These are phyloP conservation scores for Nyleta sp. DNA, from an alignment of 2,888 invertebrate genomes.

Conservation along the genomic window DNA sequence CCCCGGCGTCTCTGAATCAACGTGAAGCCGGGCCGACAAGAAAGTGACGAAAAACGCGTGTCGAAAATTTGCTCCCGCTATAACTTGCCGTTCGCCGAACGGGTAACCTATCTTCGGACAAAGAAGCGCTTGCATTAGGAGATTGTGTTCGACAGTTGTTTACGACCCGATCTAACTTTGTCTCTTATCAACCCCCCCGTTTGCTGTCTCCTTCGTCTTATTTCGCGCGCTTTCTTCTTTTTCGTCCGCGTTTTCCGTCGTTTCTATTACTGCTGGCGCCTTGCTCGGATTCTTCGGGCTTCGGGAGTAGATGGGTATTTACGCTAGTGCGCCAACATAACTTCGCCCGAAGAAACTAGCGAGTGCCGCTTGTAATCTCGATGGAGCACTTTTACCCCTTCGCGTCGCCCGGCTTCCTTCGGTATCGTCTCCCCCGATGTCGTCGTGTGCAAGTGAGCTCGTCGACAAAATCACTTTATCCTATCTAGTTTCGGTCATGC, in stretches of 20 bases:
- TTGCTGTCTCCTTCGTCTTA: conserved; percentile 43
- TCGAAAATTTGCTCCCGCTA: conserved; percentile 65
- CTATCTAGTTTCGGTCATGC: conserved; percentile 63
- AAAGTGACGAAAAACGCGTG: conserved; percentile 57
- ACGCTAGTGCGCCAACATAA: conserved; percentile 76
- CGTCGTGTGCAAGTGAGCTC: conserved; percentile 59
- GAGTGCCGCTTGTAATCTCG: conserved; percentile 71
- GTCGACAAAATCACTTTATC: conserved; percentile 66
- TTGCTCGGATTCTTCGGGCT: conserved; percentile 46
- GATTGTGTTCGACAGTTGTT: conserved; percentile 82
- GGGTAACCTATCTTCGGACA: conserved; percentile 68
- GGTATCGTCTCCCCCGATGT: conserved; percentile 33
- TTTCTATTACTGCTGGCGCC: conserved; percentile 48
- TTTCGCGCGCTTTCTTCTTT: conserved; percentile 24
- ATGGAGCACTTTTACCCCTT: conserved; percentile 70
- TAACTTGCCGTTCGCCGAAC: conserved; percentile 78
- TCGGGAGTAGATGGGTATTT: conserved; percentile 72
- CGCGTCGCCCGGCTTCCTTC: conserved; percentile 46
- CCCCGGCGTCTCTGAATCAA: conserved; percentile 26
- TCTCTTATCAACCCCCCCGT: conserved; percentile 53
- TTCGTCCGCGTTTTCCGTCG: conserved; percentile 30
- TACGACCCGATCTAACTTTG: conserved; percentile 76
- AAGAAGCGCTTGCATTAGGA: conserved; percentile 80
- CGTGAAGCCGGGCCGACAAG: conserved; percentile 24
- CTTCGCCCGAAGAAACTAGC: conserved; percentile 76